A percentile compares a stretch with the other conserved stretches of the same genome.
Evolutionary conservation across 2,797 vertebrate genomes (phyloP).

Genomic region (Anguilla megastoma): DNA sequence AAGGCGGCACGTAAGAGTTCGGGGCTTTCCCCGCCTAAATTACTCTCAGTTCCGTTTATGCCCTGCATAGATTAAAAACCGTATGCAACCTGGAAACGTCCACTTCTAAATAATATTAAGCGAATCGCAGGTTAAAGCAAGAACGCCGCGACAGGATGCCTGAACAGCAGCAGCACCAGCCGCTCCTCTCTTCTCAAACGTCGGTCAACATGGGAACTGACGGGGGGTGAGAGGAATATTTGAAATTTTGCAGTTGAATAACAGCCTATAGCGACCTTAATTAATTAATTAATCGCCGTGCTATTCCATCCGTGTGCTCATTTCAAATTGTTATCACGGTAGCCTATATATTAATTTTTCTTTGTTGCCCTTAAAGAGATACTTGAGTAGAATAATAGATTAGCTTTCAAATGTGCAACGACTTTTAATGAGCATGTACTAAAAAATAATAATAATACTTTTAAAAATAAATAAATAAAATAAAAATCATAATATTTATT

Average conservation of each 20-base stretch:
- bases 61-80: not conserved
- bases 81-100: not conserved
- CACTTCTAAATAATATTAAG: no score
- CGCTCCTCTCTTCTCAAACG: conserved; percentile 48
- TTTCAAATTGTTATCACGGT: not conserved
- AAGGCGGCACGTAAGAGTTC: not conserved
- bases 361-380: not conserved
- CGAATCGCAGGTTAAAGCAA: not conserved
- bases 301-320: not conserved
- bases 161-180: conserved; percentile 50
- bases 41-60: conserved; percentile 27
- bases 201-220: conserved; percentile 16
- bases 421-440: not conserved
- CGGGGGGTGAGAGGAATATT: conserved; percentile 54
- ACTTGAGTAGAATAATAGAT: no score
- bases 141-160: conserved; percentile 52
- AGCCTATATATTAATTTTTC: not conserved
- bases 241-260: not conserved
- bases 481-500: not conserved
- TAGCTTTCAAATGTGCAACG: not conserved
- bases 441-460: not conserved
- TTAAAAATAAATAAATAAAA: not conserved
- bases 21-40: conserved; percentile 23
- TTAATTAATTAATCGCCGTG: not conserved
- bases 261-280: not conserved